Base-by-base conservation (phyloP, 2,797 vertebrate genomes). In the Enteromius unitaeniatus region DNA sequence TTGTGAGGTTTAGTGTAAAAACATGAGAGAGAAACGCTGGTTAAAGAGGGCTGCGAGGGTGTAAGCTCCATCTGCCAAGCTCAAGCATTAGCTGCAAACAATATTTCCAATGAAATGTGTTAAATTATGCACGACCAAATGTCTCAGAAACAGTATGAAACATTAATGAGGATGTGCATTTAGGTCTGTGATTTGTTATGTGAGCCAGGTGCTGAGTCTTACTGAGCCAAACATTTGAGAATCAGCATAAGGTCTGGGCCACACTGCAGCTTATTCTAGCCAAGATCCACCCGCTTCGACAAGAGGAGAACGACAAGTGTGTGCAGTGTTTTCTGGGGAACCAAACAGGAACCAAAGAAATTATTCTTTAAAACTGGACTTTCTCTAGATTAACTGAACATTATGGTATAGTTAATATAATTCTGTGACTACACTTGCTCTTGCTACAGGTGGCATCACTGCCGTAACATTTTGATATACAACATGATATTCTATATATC, bases 101-200 rank as follows among this genome's bases (percentile, higher is more conserved):
- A 72, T 73, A 73, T 74, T 72, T 64, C 86, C 78, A n/a, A 83
- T 55, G 80, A 78, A 83, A 84, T 81, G 77, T 83, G 65, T 60
- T 87, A 79, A 88, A 88, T 87, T 87, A 87, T 86, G 84, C 84
- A 88, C 49, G 68, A 76, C 68, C 82, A 60, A 58, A 72, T 78
- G 78, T 79, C 86, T 85, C 75, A 82, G 78, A 87, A 84, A 80
- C 84, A 76, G 62, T 88, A 89, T 94, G 79, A 93, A 95, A 92
- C 85, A 93, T 94, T 92, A 89, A 94, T 91, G 91, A 89, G 82
- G 70, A 88, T 81, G 77, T 58, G 45, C 83, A 81, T 87, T 84
- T 79, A 88, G 89, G 85, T 47, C 73, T 85, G 84, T 89, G 80
- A 84, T 80, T 87, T 81, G 84, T 81, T 62, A 65, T 70, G 65